A percentile compares a stretch with the other conserved stretches of the same genome.
phyloP scores from a whole-genome alignment of 2,113 vertebrate genomes.

The Loxodonta africana region DNA sequence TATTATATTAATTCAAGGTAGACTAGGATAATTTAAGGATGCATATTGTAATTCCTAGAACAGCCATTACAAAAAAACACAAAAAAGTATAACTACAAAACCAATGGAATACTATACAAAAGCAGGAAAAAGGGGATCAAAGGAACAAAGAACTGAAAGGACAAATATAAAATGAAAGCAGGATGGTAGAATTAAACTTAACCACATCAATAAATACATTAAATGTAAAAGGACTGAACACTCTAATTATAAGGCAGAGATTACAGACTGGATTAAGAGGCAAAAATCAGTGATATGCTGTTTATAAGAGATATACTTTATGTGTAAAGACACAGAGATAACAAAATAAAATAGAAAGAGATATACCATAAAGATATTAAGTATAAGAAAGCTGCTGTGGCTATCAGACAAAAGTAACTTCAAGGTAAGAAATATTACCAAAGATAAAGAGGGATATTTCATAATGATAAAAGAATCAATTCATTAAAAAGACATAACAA shows the following conservation, averaged over 20 bases:
- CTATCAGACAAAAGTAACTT: background rate
- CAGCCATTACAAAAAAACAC: background rate
- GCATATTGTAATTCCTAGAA: background rate
- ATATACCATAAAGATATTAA: background rate
- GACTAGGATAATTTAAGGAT: background rate
- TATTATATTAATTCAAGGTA: background rate
- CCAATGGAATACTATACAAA: background rate
- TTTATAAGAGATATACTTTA: background rate
- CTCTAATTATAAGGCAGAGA: background rate
- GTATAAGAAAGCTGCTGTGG: background rate
- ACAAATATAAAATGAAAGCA: background rate
- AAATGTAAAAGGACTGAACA: background rate
- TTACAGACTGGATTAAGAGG: slow-evolving; percentile 23
- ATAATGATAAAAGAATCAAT: background rate
- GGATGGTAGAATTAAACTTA: slow-evolving; percentile 11
- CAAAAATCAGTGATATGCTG: background rate
- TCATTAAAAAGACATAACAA: background rate
- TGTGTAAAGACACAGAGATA: background rate
- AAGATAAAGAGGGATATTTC: background rate
- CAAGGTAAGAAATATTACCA: background rate
- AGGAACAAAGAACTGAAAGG: background rate
- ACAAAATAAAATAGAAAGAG: background rate
- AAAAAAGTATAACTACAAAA: background rate
- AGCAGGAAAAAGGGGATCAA: background rate
- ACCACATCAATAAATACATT: background rate